Conservation (phyloP, 2,113 vertebrate genomes). For the Malurus melanocephalus region DNA sequence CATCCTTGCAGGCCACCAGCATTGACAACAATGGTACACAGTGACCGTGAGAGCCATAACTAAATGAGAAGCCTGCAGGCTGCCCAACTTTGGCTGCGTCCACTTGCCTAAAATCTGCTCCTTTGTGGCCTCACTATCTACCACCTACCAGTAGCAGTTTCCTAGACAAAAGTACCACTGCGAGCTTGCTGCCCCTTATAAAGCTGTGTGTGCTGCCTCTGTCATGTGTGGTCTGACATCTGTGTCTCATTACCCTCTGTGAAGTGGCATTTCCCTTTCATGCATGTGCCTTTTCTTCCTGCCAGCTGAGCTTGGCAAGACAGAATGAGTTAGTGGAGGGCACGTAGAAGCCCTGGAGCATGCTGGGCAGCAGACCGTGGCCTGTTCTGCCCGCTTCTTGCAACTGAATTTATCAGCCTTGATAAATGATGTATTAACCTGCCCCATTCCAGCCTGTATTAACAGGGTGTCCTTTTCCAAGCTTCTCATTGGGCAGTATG, state of each 20-base stretch:
- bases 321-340: accelerated
- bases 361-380: accelerated
- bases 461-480: neutral
- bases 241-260: neutral
- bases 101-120: neutral
- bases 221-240: constrained; percentile 12
- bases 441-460: accelerated
- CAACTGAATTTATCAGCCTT: neutral
- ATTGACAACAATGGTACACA: constrained; percentile 13
- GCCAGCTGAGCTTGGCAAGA: neutral
- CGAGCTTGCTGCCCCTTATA: neutral
- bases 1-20: neutral
- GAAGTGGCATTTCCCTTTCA: constrained; percentile 5
- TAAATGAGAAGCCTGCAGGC: neutral
- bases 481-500: accelerated
- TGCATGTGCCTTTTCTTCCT: neutral
- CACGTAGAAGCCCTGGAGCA: neutral
- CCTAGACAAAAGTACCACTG: neutral
- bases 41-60: neutral
- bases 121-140: neutral
- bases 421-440: neutral
- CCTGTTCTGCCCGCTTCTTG: neutral
- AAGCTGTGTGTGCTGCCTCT: neutral
- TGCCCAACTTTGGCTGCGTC: accelerated
- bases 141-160: neutral